These are phyloP conservation scores for Pachymerium ferrugineum DNA, from an alignment of 2,888 invertebrate species.

Conservation along the genomic window DNA sequence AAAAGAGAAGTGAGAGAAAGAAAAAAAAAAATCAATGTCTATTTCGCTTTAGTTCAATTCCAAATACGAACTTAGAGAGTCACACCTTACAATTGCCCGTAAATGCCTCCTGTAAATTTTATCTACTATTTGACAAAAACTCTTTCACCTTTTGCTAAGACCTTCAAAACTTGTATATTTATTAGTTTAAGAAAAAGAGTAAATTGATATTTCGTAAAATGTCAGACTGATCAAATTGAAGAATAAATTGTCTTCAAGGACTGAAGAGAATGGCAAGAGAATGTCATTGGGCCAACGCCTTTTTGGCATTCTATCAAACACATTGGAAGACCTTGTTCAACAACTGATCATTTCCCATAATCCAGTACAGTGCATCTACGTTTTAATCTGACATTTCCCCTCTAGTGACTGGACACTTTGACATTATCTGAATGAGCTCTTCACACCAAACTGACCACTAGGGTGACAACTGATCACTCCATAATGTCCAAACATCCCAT, in stretches of 20 bases:
- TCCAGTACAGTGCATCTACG: not conserved
- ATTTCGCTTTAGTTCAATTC: not conserved
- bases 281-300: not conserved
- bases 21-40: conserved; percentile 1
- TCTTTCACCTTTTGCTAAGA: no score
- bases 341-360: not conserved
- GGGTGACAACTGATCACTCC: not conserved
- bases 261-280: not conserved
- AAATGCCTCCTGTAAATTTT: not conserved
- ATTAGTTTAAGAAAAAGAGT: no score
- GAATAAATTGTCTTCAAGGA: not conserved
- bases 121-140: no score
- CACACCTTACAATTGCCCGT: not conserved
- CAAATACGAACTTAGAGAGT: not conserved
- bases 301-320: not conserved
- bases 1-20: not conserved
- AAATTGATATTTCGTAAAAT: not conserved
- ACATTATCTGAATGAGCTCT: not conserved
- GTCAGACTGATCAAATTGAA: not conserved
- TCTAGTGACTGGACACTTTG: not conserved
- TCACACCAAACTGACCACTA: not conserved
- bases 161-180: no score
- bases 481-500: not conserved
- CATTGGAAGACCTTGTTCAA: not conserved
- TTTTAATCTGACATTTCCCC: not conserved